Evolutionary conservation across 2,888 invertebrate genomes (phyloP).

Genomic region (Chrysotoxum bicinctum): DNA sequence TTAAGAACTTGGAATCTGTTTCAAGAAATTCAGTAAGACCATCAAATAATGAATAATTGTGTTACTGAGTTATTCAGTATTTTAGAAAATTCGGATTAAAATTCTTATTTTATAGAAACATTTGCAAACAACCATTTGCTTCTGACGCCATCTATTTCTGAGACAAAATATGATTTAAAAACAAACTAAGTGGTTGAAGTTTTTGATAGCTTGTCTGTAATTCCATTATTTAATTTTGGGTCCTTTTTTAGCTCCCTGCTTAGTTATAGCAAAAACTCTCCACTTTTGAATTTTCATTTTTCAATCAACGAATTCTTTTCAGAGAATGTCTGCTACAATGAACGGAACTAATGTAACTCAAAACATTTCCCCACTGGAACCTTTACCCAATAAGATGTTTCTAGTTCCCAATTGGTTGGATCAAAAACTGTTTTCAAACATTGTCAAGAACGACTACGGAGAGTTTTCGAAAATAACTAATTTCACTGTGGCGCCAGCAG

Average conservation of each 20-base stretch:
- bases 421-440: constrained; percentile 75
- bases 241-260: background rate
- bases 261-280: background rate
- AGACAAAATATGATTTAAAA: background rate
- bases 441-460: constrained; percentile 75
- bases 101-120: background rate
- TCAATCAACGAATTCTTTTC: background rate
- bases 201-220: background rate
- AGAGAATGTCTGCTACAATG: background rate
- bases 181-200: background rate
- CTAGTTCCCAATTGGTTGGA: constrained; percentile 76
- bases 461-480: constrained; percentile 75
- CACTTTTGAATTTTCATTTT: background rate
- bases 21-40: too few relatives aligned
- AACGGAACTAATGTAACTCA: background rate
- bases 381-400: background rate
- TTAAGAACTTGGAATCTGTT: too few relatives aligned
- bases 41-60: too few relatives aligned
- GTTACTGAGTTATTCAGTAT: too few relatives aligned
- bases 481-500: constrained; percentile 68
- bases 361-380: background rate
- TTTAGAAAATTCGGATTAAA: too few relatives aligned
- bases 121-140: background rate
- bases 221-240: background rate
- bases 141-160: background rate